Conservation (phyloP, 1,140 invertebrate species). For the Wasmannia auropunctata region DNA sequence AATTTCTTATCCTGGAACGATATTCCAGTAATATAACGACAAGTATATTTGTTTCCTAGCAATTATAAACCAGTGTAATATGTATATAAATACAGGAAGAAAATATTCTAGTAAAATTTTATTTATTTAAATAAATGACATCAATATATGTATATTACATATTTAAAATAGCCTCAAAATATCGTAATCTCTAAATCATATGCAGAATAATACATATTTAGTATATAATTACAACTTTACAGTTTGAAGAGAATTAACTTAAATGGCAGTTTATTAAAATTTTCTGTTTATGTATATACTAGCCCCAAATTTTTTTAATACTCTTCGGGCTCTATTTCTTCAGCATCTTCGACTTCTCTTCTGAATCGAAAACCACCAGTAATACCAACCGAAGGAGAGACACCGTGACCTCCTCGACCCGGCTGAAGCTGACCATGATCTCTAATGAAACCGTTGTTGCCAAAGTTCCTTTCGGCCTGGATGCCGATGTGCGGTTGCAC, state of each 20-base stretch:
- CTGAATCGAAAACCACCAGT: slow-evolving; percentile 39
- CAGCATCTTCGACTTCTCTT: slow-evolving; percentile 31
- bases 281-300: not conserved
- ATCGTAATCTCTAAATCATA: not conserved
- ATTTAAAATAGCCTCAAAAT: slow-evolving; percentile 7
- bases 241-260: not conserved
- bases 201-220: not conserved
- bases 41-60: too few relatives aligned
- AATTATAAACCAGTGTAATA: too few relatives aligned
- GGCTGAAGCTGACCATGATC: not conserved
- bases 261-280: not conserved
- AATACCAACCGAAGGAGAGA: slow-evolving; percentile 22
- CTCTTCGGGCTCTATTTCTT: slow-evolving; percentile 1
- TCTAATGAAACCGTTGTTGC: slow-evolving; percentile 18
- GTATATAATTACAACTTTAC: not conserved
- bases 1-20: too few relatives aligned
- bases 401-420: not conserved
- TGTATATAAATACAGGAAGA: not conserved
- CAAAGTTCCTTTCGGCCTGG: not conserved
- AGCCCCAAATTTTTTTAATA: slow-evolving; percentile 3
- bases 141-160: not conserved
- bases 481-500: slow-evolving; percentile 60
- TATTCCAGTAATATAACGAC: too few relatives aligned
- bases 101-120: slow-evolving; percentile 8
- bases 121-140: slow-evolving; percentile 35